Conservation (phyloP, 1,140 invertebrate genomes). For the Drosophila mauritiana region DNA sequence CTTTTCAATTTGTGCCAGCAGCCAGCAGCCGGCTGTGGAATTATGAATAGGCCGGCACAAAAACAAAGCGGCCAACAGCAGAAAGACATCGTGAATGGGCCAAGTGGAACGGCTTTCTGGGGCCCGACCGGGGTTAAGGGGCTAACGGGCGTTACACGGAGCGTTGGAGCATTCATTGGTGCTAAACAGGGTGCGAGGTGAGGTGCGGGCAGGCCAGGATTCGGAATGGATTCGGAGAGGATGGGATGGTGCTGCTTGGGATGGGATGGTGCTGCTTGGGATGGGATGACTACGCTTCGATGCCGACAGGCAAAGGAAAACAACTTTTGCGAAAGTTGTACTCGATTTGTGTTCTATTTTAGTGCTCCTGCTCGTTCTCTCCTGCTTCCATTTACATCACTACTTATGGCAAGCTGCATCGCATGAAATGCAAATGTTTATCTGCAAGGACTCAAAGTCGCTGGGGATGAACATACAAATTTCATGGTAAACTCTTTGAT, state of each 20-base stretch:
- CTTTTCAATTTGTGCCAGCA: constrained; percentile 64
- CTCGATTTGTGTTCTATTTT: constrained; percentile 46
- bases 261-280: not conserved
- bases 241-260: not conserved
- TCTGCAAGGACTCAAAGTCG: constrained; percentile 33
- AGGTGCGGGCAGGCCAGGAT: not conserved
- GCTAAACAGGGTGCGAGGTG: constrained; percentile 23
- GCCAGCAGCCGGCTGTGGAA: constrained; percentile 49
- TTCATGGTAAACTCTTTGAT: constrained; percentile 24
- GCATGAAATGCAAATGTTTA: constrained; percentile 37
- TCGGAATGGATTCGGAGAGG: not conserved
- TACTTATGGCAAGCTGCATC: constrained; percentile 26
- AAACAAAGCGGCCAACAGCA: constrained; percentile 38
- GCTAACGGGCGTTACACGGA: not conserved
- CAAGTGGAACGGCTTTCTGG: constrained; percentile 33
- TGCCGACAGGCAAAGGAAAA: constrained; percentile 54
- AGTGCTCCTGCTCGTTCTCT: constrained; percentile 15
- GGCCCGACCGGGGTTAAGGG: not conserved
- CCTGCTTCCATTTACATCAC: constrained; percentile 7
- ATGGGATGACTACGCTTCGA: constrained; percentile 27
- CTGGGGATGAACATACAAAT: constrained; percentile 22
- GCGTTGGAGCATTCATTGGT: constrained; percentile 47
- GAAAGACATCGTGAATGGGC: constrained; percentile 50
- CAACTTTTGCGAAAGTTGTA: constrained; percentile 57
- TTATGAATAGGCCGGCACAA: constrained; percentile 60